phyloP scores from a whole-genome alignment of 37 sponge, comb jelly and placozoan genomes.

The Spongilla lacustris region DNA sequence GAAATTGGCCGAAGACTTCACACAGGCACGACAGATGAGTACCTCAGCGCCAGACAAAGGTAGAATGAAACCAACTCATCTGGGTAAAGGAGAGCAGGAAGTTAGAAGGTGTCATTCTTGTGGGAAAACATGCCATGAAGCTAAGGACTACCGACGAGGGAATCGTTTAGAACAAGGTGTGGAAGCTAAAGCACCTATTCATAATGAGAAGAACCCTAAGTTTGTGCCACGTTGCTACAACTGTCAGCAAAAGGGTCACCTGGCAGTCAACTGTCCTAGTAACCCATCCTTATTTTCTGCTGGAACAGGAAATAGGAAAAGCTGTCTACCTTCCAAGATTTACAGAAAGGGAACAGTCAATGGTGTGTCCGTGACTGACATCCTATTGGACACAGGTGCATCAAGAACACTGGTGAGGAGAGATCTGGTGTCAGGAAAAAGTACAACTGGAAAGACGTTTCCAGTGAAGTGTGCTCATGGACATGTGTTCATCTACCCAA shows the following conservation, averaged over 20 bases:
- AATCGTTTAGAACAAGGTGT: neutral
- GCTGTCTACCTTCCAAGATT: constrained; percentile 3
- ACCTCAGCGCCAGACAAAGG: neutral
- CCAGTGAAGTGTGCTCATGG: constrained; percentile 48
- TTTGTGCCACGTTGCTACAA: neutral
- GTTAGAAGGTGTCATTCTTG: neutral
- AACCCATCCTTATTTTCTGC: neutral
- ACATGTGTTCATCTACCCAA: constrained; percentile 27
- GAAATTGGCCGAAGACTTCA: constrained; percentile 33
- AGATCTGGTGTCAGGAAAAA: constrained; percentile 29
- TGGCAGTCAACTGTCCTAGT: neutral
- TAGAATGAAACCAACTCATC: neutral
- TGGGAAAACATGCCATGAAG: neutral
- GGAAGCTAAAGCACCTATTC: neutral
- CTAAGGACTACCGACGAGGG: neutral
- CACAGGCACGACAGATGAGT: constrained; percentile 1
- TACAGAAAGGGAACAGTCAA: constrained; percentile 22
- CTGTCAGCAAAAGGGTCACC: neutral
- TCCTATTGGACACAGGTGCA: constrained; percentile 49
- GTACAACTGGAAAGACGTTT: neutral
- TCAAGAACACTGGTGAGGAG: constrained; percentile 32
- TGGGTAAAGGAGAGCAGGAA: neutral
- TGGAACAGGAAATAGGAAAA: neutral
- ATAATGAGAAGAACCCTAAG: neutral
- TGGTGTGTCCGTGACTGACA: constrained; percentile 6